These are phyloP conservation scores for Drosophila heteroneura DNA, from an alignment of 2,888 invertebrate species.

Conservation along the genomic window DNA sequence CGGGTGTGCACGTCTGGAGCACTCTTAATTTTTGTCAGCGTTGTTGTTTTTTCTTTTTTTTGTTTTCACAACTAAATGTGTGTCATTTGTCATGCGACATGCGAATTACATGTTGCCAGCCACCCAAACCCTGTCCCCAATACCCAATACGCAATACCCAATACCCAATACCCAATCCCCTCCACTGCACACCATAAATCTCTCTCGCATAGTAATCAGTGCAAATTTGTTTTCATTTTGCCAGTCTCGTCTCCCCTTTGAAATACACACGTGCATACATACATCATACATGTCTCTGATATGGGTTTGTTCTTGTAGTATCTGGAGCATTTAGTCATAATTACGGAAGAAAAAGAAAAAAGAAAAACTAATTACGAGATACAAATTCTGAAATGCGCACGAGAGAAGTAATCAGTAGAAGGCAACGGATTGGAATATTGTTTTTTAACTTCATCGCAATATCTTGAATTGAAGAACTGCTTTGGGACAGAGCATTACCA, in stretches of 20 bases:
- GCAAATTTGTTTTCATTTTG: conserved; percentile 52
- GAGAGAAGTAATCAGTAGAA: not conserved
- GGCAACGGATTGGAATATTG: not conserved
- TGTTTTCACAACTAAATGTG: conserved; percentile 29
- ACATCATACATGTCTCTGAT: not conserved
- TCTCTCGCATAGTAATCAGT: conserved; percentile 38
- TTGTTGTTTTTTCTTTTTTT: conserved; percentile 32
- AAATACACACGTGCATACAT: not conserved
- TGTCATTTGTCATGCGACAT: conserved; percentile 56
- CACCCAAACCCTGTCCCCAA: not conserved
- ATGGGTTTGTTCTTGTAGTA: not conserved
- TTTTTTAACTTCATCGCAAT: not conserved
- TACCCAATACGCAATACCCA: not conserved
- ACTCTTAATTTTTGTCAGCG: conserved; percentile 24
- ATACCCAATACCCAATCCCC: not conserved
- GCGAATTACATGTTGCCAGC: conserved; percentile 33
- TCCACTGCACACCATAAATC: conserved; percentile 10
- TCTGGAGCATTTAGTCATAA: conserved; percentile 22
- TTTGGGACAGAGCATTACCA: not conserved
- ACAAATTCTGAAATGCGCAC: not conserved
- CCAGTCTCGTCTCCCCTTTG: conserved; percentile 22
- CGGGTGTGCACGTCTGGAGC: not conserved
- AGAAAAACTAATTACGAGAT: conserved; percentile 4
- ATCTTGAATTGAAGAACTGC: not conserved
- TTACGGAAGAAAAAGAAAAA: conserved; percentile 10